Conservation (phyloP, 2,797 vertebrate genomes). For the Gymnoscopelus braueri region DNA sequence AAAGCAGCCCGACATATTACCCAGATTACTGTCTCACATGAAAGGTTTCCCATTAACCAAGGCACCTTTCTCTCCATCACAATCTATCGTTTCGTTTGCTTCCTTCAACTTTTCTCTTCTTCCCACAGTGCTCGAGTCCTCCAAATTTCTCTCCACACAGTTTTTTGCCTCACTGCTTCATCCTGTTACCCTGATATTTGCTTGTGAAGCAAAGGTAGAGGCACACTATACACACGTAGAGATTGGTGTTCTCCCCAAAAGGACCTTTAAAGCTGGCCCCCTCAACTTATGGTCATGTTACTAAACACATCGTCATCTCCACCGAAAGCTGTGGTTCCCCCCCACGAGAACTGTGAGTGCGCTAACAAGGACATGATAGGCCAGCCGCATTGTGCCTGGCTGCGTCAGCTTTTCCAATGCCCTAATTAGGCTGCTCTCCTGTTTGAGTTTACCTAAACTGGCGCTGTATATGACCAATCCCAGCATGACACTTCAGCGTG, state of each 20-base stretch:
- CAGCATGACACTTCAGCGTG: not conserved
- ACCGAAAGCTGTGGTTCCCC: not conserved
- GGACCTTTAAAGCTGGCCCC: conserved; percentile 48
- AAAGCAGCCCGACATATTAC: conserved; percentile 68
- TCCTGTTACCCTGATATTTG: conserved; percentile 20
- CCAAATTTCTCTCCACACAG: conserved; percentile 14
- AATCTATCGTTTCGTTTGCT: conserved; percentile 9
- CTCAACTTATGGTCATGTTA: conserved; percentile 29
- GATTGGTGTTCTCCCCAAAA: conserved; percentile 32
- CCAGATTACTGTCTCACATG: conserved; percentile 71
- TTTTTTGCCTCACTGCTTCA: conserved; percentile 8
- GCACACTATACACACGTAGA: conserved; percentile 23
- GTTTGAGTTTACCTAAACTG: not conserved
- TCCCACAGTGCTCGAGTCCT: conserved; percentile 2
- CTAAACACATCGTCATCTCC: not conserved
- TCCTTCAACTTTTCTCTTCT: conserved; percentile 26
- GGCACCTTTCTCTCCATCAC: conserved; percentile 36
- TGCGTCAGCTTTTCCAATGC: not conserved
- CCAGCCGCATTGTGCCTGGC: not conserved
- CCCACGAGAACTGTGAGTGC: not conserved
- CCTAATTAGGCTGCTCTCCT: not conserved
- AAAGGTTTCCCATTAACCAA: conserved; percentile 69
- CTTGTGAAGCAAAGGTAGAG: conserved; percentile 15
- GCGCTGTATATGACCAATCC: not conserved
- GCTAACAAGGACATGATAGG: not conserved